A percentile compares a stretch with the other conserved stretches of the same genome.
phyloP scores from a whole-genome alignment of 2,888 invertebrate species.

The Ecliptopera silaceata region DNA sequence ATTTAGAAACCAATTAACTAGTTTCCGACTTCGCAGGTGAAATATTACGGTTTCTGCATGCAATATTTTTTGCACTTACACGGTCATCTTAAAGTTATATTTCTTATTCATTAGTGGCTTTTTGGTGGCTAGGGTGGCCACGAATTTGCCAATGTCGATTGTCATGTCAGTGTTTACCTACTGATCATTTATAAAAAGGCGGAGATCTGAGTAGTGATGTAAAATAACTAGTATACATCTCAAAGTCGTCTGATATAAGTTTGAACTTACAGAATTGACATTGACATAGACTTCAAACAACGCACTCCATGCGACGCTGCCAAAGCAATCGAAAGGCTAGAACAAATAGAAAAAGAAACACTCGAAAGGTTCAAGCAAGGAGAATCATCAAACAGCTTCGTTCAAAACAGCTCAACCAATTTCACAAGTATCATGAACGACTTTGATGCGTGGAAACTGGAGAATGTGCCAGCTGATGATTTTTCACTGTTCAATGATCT shows the following conservation, averaged over 20 bases:
- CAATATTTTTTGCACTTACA: too few relatives aligned
- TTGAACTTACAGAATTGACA: slow-evolving; percentile 61
- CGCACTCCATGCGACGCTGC: slow-evolving; percentile 58
- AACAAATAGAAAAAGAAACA: slow-evolving; percentile 72
- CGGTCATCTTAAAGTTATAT: too few relatives aligned
- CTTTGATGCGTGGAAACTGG: slow-evolving; percentile 46
- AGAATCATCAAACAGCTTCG: neutral
- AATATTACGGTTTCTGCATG: too few relatives aligned
- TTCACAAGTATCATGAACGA: slow-evolving; percentile 42
- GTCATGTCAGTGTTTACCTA: too few relatives aligned
- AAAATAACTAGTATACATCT: too few relatives aligned
- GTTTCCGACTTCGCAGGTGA: too few relatives aligned
- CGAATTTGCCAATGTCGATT: too few relatives aligned
- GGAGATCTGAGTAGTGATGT: too few relatives aligned
- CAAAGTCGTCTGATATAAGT: neutral
- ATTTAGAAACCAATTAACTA: too few relatives aligned
- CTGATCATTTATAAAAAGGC: too few relatives aligned
- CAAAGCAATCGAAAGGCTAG: slow-evolving; percentile 67
- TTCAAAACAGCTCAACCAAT: slow-evolving; percentile 19
- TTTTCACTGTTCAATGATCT: slow-evolving; percentile 35
- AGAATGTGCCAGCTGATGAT: slow-evolving; percentile 31
- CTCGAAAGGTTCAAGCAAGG: slow-evolving; percentile 55
- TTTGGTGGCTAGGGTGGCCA: too few relatives aligned
- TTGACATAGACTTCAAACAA: slow-evolving; percentile 64
- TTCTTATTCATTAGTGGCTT: too few relatives aligned